Base-by-base conservation (phyloP, 2,888 invertebrate genomes). In the Eretmocerus hayati region DNA sequence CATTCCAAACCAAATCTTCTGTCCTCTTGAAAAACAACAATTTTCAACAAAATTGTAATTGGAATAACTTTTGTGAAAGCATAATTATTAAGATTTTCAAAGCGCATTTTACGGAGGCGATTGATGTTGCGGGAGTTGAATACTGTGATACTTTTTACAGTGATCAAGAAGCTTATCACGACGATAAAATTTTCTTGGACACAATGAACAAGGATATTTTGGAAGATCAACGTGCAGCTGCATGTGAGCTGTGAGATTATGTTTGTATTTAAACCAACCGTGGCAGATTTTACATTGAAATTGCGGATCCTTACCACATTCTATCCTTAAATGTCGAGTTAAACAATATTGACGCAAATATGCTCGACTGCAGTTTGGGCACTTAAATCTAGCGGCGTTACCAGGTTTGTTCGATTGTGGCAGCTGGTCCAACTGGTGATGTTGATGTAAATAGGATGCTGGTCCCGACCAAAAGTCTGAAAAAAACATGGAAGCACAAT, bases 321-420 rank as follows among this genome's bases (percentile, higher is more conserved):
- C 72, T 44, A 69, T 64, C 8, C 67, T 63, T 11, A 72, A 53
- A 48, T 72, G 72, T 2, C 67, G 63, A 31, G 57, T 65, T 48
- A 67, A 49, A 47, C 65, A 67, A 23, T 66, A 66, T 3, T 60
- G 58, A 22, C 69, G 55, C 59, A 64, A 64, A 58, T 71, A 71
- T 9, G 21, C n/a, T 1, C 71, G 67, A 50, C 56, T 62, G 57
- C 81, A 81, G 64, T 77, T 78, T 42, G 80, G 77, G 64, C 82
- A 83, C 62, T 75, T 75, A 74, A 77, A 80, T 4, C 16, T 41
- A 11, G 15, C 23, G 5, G 36, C 4, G 20, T 13, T 33, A 13
- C 26, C 26, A 26, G 26, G 26, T 26, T 26, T 1, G 26, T 26
- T 26, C 11, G 26, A 11, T 26, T 1, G 26, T 11, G 26, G 26